A percentile compares a stretch with the other conserved stretches of the same genome.
These are phyloP conservation scores for Anguilla rostrata DNA, from an alignment of 2,113 vertebrate species.

Conservation along the genomic window DNA sequence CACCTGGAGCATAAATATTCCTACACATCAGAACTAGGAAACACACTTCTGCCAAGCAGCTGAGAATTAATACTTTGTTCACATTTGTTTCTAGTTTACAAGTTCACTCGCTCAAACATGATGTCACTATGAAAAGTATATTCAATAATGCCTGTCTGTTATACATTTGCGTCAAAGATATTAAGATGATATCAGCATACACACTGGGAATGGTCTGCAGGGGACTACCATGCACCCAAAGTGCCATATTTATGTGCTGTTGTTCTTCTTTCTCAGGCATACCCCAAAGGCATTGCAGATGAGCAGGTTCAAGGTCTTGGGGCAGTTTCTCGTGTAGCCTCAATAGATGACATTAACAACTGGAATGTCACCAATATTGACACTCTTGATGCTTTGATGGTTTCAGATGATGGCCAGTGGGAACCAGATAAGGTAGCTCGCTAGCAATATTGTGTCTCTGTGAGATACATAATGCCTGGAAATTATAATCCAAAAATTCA, in stretches of 20 bases:
- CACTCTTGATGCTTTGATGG: constrained; percentile 63
- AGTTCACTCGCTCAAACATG: neutral
- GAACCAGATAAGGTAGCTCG: constrained; percentile 51
- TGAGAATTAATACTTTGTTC: neutral
- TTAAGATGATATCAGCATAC: neutral
- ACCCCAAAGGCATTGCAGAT: constrained; percentile 53
- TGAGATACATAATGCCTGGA: no score
- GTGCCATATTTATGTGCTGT: neutral
- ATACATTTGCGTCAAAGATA: neutral
- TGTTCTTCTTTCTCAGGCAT: constrained; percentile 50
- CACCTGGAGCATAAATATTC: no score
- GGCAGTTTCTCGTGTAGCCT: constrained; percentile 54
- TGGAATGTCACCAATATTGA: constrained; percentile 66
- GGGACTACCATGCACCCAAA: neutral
- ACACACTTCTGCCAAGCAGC: neutral
- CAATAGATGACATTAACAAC: constrained; percentile 43
- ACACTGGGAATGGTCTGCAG: neutral
- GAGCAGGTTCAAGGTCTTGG: constrained; percentile 57
- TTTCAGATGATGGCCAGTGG: constrained; percentile 52
- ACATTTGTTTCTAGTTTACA: neutral
- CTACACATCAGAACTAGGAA: neutral
- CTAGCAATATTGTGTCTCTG: neutral
- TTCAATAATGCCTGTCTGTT: neutral
- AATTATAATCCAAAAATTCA: no score
- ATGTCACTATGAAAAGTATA: neutral